A percentile compares a stretch with the other conserved stretches of the same genome.
Conservation (phyloP, 2,113 vertebrate species). For the Naja naja region DNA sequence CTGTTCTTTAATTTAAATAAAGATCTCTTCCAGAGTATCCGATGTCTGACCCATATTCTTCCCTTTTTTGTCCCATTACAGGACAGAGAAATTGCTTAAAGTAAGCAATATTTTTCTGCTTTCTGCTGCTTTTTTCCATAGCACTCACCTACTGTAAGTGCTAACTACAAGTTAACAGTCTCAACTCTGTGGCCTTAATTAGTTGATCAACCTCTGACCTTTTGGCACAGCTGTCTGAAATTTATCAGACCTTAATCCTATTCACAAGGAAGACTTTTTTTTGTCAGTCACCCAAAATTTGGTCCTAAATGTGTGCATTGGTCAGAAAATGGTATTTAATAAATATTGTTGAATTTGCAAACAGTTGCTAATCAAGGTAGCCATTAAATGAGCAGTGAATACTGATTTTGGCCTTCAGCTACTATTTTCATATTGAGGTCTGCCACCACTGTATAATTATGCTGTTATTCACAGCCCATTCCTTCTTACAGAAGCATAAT, state of each 20-base stretch:
- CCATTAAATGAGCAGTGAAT: background rate
- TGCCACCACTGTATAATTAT: background rate
- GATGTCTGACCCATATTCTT: background rate
- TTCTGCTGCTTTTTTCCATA: background rate
- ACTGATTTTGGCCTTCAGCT: background rate
- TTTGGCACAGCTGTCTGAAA: background rate
- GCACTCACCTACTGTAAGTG: background rate
- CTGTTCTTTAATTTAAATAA: background rate
- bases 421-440: background rate
- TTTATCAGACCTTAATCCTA: background rate
- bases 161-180: background rate
- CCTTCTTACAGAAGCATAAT: background rate
- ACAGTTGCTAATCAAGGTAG: background rate
- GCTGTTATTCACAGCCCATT: background rate
- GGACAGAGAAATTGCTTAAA: background rate
- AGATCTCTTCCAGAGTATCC: background rate
- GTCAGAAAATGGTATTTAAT: background rate
- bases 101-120: background rate
- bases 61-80: background rate
- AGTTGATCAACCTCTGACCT: background rate
- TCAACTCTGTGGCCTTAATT: background rate
- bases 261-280: background rate
- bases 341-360: background rate
- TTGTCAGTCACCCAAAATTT: background rate
- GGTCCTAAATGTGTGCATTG: background rate